Evolutionary conservation across 2,888 invertebrate genomes (phyloP), one percentile per base, ranked within the genome.

Genomic region (Nomada lathburiana): DNA sequence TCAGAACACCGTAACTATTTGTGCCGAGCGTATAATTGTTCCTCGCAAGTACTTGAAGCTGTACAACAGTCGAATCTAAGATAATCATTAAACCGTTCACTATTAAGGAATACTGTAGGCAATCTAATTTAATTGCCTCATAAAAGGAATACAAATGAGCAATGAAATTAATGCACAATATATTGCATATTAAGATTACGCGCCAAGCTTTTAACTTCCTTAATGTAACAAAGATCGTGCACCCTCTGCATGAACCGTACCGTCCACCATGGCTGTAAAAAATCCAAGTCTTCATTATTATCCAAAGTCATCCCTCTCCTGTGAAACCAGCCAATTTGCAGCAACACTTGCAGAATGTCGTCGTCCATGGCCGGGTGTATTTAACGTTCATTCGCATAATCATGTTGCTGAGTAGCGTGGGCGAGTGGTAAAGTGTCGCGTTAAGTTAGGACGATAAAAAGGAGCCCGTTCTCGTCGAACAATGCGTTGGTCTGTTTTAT

Each of bases 1-100:
- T 84, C 55, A 86, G 87, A 77, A 84, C 86, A 86, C 69, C 50
- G 23, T 84, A 47, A 23, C 23, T 11, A 5, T 23, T n/a, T n/a
- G 7, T 16, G 36, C 29, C 23, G 2, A 7, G 10, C 29, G 42
- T 36, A 20, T 13, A 59, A 50, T 23, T 42, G 50, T 57, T 10
- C 44, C 11, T 71, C 11, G n/a, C 16, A 29, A 44, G 18, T 16
- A 20, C 26, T 42, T 4, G 53, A 42, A 62, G n/a, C 13, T 23
- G n/a, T 3, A 2, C 23, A 63, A 20, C 26, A 59, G 13, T 44
- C 62, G 47, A 2, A 11, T 29, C 20, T 55, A 20, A 9, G 53
- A 53, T 2, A 53, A n/a, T n/a, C 16, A 50, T 16, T 16, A 50
- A 50, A 52, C 7, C 36, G 7, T 36, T 36, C 7, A 5, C 7